Evolutionary conservation across 1,140 invertebrate species (phyloP).

Genomic region (Muscidifurax raptorellus): DNA sequence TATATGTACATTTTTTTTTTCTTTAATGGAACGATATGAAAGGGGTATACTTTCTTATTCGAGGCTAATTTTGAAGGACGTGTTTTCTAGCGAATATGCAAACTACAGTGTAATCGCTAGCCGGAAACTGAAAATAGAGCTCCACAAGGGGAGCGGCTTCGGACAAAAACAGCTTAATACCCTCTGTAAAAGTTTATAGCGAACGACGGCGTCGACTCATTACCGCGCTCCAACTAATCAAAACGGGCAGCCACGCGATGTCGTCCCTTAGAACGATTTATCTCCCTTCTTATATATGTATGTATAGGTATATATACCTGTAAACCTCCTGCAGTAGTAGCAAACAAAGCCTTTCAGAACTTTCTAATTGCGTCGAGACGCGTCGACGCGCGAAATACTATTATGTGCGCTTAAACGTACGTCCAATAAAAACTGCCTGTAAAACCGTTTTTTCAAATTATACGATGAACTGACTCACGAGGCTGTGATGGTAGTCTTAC

Average conservation of each 20-base stretch:
- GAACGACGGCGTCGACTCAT: background rate
- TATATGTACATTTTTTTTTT: too few relatives aligned
- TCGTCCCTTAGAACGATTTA: background rate
- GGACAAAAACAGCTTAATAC: background rate
- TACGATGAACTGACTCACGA: background rate
- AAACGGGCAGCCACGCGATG: background rate
- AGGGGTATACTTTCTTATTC: background rate
- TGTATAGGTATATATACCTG: background rate
- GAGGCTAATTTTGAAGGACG: background rate
- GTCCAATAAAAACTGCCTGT: background rate
- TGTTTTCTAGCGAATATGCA: too few relatives aligned
- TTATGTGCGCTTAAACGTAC: background rate
- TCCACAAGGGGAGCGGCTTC: background rate
- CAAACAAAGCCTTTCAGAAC: conserved; percentile 1
- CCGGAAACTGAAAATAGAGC: background rate
- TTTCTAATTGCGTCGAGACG: background rate
- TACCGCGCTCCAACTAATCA: background rate
- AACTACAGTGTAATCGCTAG: too few relatives aligned
- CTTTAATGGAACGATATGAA: background rate
- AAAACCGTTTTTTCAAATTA: background rate
- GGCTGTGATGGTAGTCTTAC: too few relatives aligned
- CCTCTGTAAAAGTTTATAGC: background rate
- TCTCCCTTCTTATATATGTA: background rate
- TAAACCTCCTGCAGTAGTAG: background rate
- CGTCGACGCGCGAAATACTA: background rate